Percentiles rank a stretch among this genome's conserved stretches.
phyloP scores from a whole-genome alignment of 2,888 invertebrate species.

The Micoletzkya japonica region DNA sequence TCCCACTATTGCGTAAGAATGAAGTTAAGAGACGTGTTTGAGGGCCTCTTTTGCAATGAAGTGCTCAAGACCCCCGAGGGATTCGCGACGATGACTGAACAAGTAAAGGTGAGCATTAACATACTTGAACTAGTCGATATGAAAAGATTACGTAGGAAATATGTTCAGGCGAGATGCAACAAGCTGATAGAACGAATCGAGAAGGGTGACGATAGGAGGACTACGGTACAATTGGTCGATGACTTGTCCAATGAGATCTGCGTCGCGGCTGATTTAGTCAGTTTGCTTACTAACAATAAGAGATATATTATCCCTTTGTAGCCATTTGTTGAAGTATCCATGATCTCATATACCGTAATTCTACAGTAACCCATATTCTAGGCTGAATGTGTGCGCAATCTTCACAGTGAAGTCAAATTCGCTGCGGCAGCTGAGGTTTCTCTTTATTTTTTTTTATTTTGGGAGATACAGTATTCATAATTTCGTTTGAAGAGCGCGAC shows the following conservation, averaged over 20 bases:
- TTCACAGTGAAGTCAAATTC: slow-evolving; percentile 80
- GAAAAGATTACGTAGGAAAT: too few species aligned
- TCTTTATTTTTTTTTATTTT: neutral
- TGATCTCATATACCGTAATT: neutral
- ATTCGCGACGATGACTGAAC: slow-evolving; percentile 40
- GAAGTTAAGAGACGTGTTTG: too few species aligned
- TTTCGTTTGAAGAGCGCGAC: slow-evolving; percentile 7
- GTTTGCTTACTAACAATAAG: too few species aligned
- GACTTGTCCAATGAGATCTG: slow-evolving; percentile 91
- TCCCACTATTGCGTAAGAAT: too few species aligned
- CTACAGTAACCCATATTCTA: slow-evolving; percentile 42
- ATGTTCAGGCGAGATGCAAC: slow-evolving; percentile 21
- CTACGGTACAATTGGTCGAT: slow-evolving; percentile 83
- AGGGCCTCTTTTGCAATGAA: slow-evolving; percentile 57
- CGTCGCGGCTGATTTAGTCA: slow-evolving; percentile 85
- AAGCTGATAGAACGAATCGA: slow-evolving; percentile 12
- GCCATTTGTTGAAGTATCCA: neutral
- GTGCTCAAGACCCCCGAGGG: slow-evolving; percentile 44
- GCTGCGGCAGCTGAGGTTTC: slow-evolving; percentile 78
- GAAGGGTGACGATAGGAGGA: slow-evolving; percentile 31
- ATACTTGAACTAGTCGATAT: slow-evolving; percentile 25
- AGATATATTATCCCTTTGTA: neutral
- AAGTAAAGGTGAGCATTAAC: slow-evolving; percentile 31
- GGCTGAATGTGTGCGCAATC: slow-evolving; percentile 90
- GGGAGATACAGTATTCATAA: neutral